Percentiles rank a stretch among this genome's conserved stretches.
Conservation (phyloP, 1,140 invertebrate genomes). For the Microplitis demolitor region DNA sequence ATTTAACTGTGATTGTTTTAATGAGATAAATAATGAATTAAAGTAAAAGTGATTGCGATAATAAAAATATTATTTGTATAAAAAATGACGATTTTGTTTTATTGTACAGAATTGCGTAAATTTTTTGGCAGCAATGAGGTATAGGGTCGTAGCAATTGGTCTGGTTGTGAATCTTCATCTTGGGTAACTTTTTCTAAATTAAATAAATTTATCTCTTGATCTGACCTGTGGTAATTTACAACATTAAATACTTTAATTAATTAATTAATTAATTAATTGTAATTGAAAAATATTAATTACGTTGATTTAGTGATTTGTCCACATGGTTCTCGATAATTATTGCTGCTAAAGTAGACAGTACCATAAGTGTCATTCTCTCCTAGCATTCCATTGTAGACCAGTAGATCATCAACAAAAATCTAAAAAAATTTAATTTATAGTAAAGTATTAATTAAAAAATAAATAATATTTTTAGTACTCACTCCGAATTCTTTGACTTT, state of each 20-base stretch:
- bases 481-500: conserved; percentile 85
- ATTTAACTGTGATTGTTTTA: no score
- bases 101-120: not conserved
- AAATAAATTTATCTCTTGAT: conserved; percentile 30
- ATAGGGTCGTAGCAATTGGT: conserved; percentile 41
- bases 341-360: conserved; percentile 59
- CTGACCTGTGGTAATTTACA: conserved; percentile 6
- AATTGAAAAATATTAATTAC: not conserved
- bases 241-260: not conserved
- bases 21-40: no score
- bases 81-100: no score
- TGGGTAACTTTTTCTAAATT: conserved; percentile 36
- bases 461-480: conserved; percentile 36
- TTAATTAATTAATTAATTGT: not conserved
- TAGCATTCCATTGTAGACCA: conserved; percentile 75
- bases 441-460: not conserved
- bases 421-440: conserved; percentile 40
- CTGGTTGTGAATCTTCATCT: conserved; percentile 34
- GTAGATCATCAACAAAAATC: conserved; percentile 77
- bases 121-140: conserved; percentile 38
- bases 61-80: no score
- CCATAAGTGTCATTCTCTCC: conserved; percentile 56
- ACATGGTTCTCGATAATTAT: conserved; percentile 12
- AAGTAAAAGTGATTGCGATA: no score
- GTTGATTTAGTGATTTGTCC: not conserved